These are phyloP conservation scores for Salminus brasiliensis DNA, from an alignment of 2,113 vertebrate species.

Conservation along the genomic window DNA sequence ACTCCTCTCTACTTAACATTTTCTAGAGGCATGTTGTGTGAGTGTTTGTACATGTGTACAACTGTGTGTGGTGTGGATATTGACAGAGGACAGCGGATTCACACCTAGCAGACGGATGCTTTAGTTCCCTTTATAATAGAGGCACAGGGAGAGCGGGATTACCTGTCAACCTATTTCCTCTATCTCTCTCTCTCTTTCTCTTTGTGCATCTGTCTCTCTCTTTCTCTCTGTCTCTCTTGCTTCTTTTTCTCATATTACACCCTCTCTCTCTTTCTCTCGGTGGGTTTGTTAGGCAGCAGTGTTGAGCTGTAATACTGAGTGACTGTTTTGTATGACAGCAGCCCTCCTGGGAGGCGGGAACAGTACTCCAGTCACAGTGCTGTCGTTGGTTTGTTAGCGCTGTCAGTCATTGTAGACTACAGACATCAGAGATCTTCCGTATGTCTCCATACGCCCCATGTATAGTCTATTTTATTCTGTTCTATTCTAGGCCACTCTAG, in stretches of 20 bases:
- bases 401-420: not conserved
- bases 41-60: slow-evolving; percentile 9
- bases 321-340: slow-evolving; percentile 22
- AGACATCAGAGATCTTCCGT: not conserved
- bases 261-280: not conserved
- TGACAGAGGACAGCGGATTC: not conserved
- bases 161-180: not conserved
- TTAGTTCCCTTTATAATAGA: not conserved
- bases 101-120: not conserved
- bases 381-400: slow-evolving; percentile 15
- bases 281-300: slow-evolving; percentile 8
- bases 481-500: not conserved
- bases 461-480: not conserved
- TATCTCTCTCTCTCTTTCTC: not conserved
- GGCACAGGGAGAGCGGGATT: not conserved
- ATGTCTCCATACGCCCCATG: not conserved
- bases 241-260: not conserved
- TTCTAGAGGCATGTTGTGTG: slow-evolving; percentile 3
- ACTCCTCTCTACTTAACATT: not conserved
- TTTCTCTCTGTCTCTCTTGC: not conserved
- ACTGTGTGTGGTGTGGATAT: not conserved
- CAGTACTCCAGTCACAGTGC: slow-evolving; percentile 24
- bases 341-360: slow-evolving; percentile 12
- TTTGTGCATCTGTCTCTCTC: not conserved
- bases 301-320: slow-evolving; percentile 34